Evolutionary conservation across 1,140 invertebrate species (phyloP).

Genomic region (Tribolium madens): DNA sequence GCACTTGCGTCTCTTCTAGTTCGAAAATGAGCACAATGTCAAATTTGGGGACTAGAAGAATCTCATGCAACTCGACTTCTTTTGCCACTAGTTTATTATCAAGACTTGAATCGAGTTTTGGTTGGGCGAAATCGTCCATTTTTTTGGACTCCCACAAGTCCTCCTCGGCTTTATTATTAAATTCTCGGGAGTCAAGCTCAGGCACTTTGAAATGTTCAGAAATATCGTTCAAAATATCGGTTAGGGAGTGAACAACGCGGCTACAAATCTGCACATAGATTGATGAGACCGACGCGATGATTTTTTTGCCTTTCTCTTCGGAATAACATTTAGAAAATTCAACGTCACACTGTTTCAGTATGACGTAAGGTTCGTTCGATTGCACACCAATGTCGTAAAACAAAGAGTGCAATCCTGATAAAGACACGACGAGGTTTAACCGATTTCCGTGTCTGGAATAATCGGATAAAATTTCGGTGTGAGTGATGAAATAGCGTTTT

Average conservation of each 20-base stretch:
- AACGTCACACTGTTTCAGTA: conserved; percentile 79
- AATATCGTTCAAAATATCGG: conserved; percentile 71
- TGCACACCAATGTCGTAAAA: conserved; percentile 68
- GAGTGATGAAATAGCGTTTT: conserved; percentile 79
- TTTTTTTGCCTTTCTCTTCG: conserved; percentile 74
- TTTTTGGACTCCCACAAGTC: conserved; percentile 84
- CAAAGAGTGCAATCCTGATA: conserved; percentile 77
- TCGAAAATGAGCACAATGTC: conserved; percentile 61
- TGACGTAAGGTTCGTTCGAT: conserved; percentile 68
- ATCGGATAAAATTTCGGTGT: conserved; percentile 81
- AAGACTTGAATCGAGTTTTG: neutral
- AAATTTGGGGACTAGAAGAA: conserved; percentile 61
- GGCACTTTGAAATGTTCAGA: conserved; percentile 69
- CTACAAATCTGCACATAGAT: conserved; percentile 81
- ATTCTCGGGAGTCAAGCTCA: conserved; percentile 58
- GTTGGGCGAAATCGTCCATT: conserved; percentile 28
- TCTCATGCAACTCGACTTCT: conserved; percentile 49
- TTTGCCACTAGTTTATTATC: conserved; percentile 23
- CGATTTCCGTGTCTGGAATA: conserved; percentile 77
- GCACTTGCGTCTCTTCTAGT: conserved; percentile 61
- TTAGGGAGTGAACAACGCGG: conserved; percentile 77
- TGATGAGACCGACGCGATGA: conserved; percentile 72
- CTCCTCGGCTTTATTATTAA: conserved; percentile 64
- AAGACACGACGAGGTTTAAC: conserved; percentile 74
- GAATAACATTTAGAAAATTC: conserved; percentile 76